Evolutionary conservation across 1,140 invertebrate species (phyloP).

Genomic region (Coenobita brevimanus): DNA sequence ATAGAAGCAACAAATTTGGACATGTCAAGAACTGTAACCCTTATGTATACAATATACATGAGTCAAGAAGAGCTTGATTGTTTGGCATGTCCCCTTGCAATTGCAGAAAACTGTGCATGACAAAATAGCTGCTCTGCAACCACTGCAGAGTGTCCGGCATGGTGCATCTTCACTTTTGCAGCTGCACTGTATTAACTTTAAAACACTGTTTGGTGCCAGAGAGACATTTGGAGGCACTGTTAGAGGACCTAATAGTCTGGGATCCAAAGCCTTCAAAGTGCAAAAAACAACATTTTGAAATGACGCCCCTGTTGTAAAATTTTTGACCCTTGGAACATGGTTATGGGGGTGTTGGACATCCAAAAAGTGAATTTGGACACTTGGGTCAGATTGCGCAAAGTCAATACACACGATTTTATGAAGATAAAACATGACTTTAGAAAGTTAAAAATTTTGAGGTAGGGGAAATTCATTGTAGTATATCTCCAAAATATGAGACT

Average conservation of each 20-base stretch:
- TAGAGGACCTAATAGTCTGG: not conserved
- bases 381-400: slow-evolving; percentile 1
- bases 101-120: no score
- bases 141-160: no score
- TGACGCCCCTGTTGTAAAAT: not conserved
- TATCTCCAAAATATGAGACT: not conserved
- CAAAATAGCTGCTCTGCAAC: no score
- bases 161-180: no score
- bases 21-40: no score
- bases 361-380: slow-evolving; percentile 2
- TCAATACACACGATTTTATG: slow-evolving; percentile 2
- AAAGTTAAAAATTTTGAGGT: not conserved
- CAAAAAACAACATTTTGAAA: not conserved
- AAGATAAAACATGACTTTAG: slow-evolving; percentile 3
- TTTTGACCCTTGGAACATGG: not conserved
- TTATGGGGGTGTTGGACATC: slow-evolving; percentile 1
- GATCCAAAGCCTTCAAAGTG: not conserved
- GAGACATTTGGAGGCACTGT: no score
- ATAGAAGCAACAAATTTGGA: no score
- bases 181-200: no score
- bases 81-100: no score
- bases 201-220: no score
- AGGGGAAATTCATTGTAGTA: not conserved
- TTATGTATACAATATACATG: no score
- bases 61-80: no score